Percentiles rank a stretch among this genome's conserved stretches.
These are phyloP conservation scores for Orthosia gothica DNA, from an alignment of 2,888 invertebrate genomes.

Conservation along the genomic window DNA sequence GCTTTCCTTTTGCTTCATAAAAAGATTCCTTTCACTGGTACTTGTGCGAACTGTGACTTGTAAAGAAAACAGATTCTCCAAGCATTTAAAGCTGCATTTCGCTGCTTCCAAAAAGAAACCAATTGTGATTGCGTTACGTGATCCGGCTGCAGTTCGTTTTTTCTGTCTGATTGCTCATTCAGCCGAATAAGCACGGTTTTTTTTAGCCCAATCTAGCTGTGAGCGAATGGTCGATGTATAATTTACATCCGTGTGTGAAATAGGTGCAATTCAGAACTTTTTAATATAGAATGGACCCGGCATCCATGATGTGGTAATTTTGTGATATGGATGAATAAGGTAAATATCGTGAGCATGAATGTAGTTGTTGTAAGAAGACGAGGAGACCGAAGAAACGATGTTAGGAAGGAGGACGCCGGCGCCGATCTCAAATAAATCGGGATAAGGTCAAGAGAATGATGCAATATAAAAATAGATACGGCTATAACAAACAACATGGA, in stretches of 20 bases:
- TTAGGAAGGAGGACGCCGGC: too few species aligned
- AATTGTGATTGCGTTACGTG: conserved; percentile 45
- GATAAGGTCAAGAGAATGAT: too few species aligned
- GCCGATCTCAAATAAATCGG: too few species aligned
- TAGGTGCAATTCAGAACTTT: conserved; percentile 11
- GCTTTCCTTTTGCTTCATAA: background rate
- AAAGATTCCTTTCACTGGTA: background rate
- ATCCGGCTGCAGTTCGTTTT: conserved; percentile 17
- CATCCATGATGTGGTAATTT: background rate
- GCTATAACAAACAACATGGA: too few species aligned
- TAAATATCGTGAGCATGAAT: too few species aligned
- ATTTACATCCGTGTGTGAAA: conserved; percentile 2
- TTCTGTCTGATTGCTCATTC: conserved; percentile 18
- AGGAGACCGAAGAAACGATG: too few species aligned
- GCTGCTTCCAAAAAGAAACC: background rate
- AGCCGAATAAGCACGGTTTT: background rate
- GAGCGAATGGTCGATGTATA: background rate
- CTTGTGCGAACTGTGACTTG: background rate
- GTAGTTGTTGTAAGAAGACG: too few species aligned
- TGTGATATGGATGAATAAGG: too few species aligned
- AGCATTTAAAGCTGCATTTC: background rate
- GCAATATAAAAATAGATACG: too few species aligned
- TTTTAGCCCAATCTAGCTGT: background rate
- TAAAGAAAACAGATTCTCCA: background rate
- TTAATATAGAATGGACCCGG: background rate